Evolutionary conservation across 2,797 vertebrate genomes (phyloP), one percentile per base, ranked within the genome.

Genomic region (Muraenolepis orangiensis): DNA sequence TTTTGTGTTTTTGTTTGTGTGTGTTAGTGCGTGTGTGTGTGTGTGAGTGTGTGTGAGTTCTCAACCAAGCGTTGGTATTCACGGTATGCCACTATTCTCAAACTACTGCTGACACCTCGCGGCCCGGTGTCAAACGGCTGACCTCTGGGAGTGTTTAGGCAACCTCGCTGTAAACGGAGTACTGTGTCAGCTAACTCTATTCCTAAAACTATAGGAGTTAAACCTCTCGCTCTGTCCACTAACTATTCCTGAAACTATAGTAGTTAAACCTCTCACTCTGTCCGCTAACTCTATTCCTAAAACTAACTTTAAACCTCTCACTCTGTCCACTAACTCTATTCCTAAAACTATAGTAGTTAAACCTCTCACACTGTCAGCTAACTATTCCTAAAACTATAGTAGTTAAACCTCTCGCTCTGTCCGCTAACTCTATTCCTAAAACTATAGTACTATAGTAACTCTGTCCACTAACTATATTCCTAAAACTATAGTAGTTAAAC

Each of bases 1-100:
- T 4, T 34, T 3, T 34, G 8, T 34, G 32, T 34, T 4, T 34
- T 3, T 34, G 32, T 34, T 3, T 34, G 32, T 34, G 32, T 34
- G 32, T 38, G 8, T 10, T 10, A 38, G 6, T 64, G 28, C 23
- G 36, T 42, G 72, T n/a, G 29, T 66, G 77, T 70, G 30, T 74
- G 61, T 28, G 69, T 26, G 31, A 6, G 72, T 29, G 66, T 2
- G 30, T 36, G 77, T 40, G 79, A 75, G 72, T n/a, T 84, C 70
- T 79, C 90, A 81, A 74, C 80, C 82, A 81, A 81, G 72, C 42
- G 82, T 82, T 78, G 79, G 74, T 77, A 7, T 85, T 90, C 73
- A 75, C 90, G 78, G 31, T 70, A 71, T 74, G 78, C 82, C 74
- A 84, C 76, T 57, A 69, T 57, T 51, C 72, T 80, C 42, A 64